A percentile compares a stretch with the other conserved stretches of the same genome.
Conservation (phyloP, 2,888 invertebrate genomes). For the Lasioglossum malachurum region DNA sequence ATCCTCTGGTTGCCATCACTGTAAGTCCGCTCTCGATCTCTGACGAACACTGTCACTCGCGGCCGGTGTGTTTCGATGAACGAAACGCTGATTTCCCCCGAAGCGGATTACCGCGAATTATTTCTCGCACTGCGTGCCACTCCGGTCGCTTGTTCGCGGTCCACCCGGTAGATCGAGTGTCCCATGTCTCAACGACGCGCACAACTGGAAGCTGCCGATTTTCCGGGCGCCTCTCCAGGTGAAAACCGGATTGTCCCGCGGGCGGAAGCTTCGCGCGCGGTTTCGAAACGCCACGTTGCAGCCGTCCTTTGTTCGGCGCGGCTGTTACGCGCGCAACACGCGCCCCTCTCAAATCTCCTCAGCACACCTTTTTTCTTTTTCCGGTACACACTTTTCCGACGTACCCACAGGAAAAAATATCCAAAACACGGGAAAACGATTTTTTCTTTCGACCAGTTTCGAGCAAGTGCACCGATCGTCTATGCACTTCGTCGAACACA, state of each 20-base stretch:
- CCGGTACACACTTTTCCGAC: neutral
- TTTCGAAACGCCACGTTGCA: slow-evolving; percentile 62
- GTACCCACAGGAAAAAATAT: neutral
- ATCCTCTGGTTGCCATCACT: neutral
- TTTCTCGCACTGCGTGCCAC: slow-evolving; percentile 7
- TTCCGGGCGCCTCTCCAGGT: neutral
- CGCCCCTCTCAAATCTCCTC: neutral
- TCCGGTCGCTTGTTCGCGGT: slow-evolving; percentile 17
- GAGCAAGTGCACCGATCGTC: neutral
- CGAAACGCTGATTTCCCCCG: neutral
- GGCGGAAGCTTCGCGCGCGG: slow-evolving; percentile 46
- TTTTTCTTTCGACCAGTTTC: neutral
- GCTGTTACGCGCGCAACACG: slow-evolving; percentile 15
- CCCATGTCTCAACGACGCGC: slow-evolving; percentile 10
- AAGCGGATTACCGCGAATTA: neutral
- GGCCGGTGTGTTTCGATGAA: neutral
- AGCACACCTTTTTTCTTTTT: slow-evolving; percentile 27
- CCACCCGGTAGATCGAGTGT: slow-evolving; percentile 7
- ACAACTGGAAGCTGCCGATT: neutral
- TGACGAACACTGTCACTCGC: neutral
- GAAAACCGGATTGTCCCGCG: neutral
- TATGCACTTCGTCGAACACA: neutral
- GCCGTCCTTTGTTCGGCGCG: slow-evolving; percentile 48
- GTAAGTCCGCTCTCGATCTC: neutral
- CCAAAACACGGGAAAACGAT: neutral